Evolutionary conservation across 2,888 invertebrate genomes (phyloP).

Genomic region (Acleris cristana): DNA sequence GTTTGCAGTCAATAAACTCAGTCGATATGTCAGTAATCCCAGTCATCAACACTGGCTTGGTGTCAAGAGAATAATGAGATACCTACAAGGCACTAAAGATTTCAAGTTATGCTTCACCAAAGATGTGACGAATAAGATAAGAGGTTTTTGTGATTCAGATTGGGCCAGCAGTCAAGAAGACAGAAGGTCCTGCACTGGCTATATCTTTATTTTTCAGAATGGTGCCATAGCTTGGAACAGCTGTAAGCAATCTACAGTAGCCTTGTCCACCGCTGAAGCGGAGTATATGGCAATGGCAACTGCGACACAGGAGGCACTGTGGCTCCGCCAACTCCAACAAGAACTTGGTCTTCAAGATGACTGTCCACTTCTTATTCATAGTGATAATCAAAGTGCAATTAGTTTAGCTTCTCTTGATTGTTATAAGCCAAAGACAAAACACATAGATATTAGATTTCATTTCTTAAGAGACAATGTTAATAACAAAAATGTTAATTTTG

Average conservation of each 20-base stretch:
- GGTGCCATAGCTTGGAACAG: constrained; percentile 41
- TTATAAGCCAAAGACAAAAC: neutral
- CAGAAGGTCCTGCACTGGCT: constrained; percentile 39
- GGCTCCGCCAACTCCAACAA: constrained; percentile 31
- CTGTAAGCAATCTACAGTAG: constrained; percentile 41
- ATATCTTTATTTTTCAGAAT: constrained; percentile 38
- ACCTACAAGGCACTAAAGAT: constrained; percentile 6
- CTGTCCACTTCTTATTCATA: neutral
- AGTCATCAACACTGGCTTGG: constrained; percentile 25
- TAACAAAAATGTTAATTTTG: neutral
- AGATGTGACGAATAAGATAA: constrained; percentile 6
- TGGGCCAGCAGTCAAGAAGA: constrained; percentile 37
- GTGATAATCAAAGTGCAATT: constrained; percentile 10
- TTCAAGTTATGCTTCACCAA: neutral
- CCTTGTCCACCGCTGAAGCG: constrained; percentile 45
- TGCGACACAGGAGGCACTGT: constrained; percentile 39
- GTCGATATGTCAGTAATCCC: constrained; percentile 14
- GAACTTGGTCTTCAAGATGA: neutral
- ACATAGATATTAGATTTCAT: neutral
- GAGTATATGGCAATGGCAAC: constrained; percentile 46
- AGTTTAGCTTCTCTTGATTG: neutral
- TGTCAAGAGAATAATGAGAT: constrained; percentile 16
- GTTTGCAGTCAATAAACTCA: constrained; percentile 22
- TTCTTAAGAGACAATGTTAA: neutral
- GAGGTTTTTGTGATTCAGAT: constrained; percentile 38